Evolutionary conservation across 1,140 invertebrate species (phyloP).

Genomic region (Mylabris phalerata): DNA sequence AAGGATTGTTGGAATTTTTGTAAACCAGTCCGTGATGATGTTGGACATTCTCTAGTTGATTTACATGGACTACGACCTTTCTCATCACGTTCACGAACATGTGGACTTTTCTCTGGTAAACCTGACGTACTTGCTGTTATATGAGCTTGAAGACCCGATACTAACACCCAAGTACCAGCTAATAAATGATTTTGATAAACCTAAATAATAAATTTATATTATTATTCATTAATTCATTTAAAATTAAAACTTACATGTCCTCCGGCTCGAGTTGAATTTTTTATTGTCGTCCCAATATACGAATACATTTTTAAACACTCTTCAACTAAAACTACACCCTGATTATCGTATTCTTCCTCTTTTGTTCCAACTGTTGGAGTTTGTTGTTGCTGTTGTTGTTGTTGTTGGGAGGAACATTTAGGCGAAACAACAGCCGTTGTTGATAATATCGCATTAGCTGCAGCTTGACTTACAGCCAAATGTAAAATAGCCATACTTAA

Average conservation of each 20-base stretch:
- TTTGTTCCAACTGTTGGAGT: constrained; percentile 25
- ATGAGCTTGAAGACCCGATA: constrained; percentile 75
- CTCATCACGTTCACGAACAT: constrained; percentile 44
- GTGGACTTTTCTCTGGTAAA: constrained; percentile 45
- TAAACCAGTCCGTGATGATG: constrained; percentile 39
- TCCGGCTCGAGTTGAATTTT: constrained; percentile 76
- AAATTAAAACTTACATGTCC: constrained; percentile 63
- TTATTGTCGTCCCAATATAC: constrained; percentile 70
- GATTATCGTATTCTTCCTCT: constrained; percentile 62
- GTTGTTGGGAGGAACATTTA: constrained; percentile 46
- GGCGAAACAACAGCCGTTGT: constrained; percentile 56
- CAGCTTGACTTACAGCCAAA: constrained; percentile 64
- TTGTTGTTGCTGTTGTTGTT: constrained; percentile 34
- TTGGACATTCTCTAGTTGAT: constrained; percentile 47
- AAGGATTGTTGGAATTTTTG: constrained; percentile 63
- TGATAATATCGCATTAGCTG: constrained; percentile 58
- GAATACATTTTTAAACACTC: constrained; percentile 76
- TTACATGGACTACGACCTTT: constrained; percentile 61
- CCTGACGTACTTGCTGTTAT: constrained; percentile 50
- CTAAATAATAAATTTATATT: constrained; percentile 39
- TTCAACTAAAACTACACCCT: constrained; percentile 63
- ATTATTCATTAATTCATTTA: not conserved
- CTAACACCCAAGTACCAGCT: constrained; percentile 78
- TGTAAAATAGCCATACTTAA: constrained; percentile 72
- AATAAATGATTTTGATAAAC: constrained; percentile 83